Evolutionary conservation across 2,888 invertebrate genomes (phyloP).

Genomic region (Lacanobia oleracea): DNA sequence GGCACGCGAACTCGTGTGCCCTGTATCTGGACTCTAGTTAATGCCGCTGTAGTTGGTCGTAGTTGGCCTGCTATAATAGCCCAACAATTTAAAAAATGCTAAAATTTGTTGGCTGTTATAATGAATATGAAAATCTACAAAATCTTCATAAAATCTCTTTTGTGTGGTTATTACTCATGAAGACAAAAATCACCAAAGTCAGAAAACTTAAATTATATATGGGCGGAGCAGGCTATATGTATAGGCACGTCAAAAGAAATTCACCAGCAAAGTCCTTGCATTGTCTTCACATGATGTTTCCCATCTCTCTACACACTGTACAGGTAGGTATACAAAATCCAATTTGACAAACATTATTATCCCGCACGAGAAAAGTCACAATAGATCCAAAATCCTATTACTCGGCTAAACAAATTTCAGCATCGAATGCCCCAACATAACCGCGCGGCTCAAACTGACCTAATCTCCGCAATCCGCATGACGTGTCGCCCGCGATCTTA

Average conservation of each 20-base stretch:
- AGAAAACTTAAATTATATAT: neutral
- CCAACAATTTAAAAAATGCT: no score
- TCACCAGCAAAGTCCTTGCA: no score
- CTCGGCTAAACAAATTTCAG: neutral
- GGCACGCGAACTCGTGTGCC: constrained; percentile 70
- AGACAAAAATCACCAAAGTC: neutral
- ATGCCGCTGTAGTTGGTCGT: constrained; percentile 54
- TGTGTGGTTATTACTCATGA: neutral
- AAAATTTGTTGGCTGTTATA: no score
- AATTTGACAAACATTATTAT: no score
- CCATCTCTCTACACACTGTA: no score
- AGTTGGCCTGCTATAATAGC: neutral
- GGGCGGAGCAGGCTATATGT: no score
- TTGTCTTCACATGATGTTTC: no score
- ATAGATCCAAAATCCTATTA: neutral
- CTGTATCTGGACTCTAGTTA: constrained; percentile 50
- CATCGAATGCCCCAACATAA: constrained; percentile 46
- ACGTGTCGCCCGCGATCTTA: constrained; percentile 78
- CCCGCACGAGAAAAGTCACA: neutral
- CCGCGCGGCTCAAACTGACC: constrained; percentile 66
- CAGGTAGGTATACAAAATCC: no score
- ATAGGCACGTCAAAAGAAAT: no score
- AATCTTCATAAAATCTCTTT: neutral
- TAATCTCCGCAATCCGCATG: constrained; percentile 77
- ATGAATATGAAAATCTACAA: neutral